These are phyloP conservation scores for Diabrotica balteata DNA, from an alignment of 2,888 invertebrate genomes.

Conservation along the genomic window DNA sequence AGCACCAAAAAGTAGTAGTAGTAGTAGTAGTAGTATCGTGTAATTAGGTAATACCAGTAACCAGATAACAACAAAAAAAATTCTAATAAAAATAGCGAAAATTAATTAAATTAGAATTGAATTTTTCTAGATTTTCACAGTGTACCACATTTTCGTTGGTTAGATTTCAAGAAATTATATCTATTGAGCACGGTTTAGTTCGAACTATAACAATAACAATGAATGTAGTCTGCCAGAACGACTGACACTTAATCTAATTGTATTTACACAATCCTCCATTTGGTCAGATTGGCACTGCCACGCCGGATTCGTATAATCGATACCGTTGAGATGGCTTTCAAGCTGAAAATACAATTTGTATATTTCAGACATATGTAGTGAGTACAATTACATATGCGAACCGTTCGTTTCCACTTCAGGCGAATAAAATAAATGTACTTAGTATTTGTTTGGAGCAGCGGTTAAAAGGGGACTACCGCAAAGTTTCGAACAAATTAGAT, in stretches of 20 bases:
- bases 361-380: constrained; percentile 50
- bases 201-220: constrained; percentile 54
- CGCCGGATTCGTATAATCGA: constrained; percentile 19
- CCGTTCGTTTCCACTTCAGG: neutral
- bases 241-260: constrained; percentile 54
- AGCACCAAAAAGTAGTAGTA: no score
- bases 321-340: constrained; percentile 27
- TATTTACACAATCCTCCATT: constrained; percentile 52
- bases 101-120: no score
- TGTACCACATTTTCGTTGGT: neutral
- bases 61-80: no score
- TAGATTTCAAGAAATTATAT: constrained; percentile 42
- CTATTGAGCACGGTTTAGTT: constrained; percentile 48
- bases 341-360: constrained; percentile 35
- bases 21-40: no score
- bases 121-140: no score
- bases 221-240: constrained; percentile 51
- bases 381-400: neutral
- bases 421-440: no score
- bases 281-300: constrained; percentile 38
- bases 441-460: no score
- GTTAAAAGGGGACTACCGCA: no score
- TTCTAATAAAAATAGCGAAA: no score
- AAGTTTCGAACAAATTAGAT: no score
- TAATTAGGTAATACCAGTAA: no score